These are phyloP conservation scores for Leistus spinibarbis DNA, from an alignment of 2,888 invertebrate species.

Conservation along the genomic window DNA sequence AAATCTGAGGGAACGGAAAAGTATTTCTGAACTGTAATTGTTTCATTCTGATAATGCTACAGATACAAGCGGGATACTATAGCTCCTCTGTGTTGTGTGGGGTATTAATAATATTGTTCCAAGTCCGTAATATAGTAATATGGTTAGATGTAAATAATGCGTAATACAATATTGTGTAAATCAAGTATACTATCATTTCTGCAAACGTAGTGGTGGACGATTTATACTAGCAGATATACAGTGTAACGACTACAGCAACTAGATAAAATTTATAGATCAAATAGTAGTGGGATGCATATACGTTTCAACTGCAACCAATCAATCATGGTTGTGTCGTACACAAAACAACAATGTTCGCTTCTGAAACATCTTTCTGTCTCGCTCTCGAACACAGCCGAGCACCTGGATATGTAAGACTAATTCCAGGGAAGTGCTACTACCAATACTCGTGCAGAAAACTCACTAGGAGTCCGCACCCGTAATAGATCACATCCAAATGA, in stretches of 20 bases:
- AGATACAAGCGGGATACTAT: too few relatives aligned
- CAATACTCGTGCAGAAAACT: not conserved
- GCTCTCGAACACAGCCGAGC: not conserved
- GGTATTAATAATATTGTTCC: too few relatives aligned
- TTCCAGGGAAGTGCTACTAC: not conserved
- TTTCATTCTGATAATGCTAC: too few relatives aligned
- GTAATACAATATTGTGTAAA: too few relatives aligned
- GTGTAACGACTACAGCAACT: not conserved
- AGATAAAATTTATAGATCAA: not conserved
- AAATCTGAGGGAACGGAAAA: too few relatives aligned
- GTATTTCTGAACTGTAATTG: too few relatives aligned
- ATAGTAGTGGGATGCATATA: not conserved
- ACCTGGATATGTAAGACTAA: not conserved
- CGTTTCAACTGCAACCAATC: not conserved
- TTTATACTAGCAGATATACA: not conserved
- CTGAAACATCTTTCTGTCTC: too few relatives aligned
- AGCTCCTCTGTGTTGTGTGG: too few relatives aligned
- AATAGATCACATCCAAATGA: slow-evolving; percentile 14
- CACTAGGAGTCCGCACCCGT: not conserved
- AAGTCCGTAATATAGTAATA: too few relatives aligned
- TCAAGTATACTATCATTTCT: too few relatives aligned
- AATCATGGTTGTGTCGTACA: not conserved
- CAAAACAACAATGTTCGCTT: slow-evolving; percentile 2
- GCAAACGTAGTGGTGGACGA: too few relatives aligned
- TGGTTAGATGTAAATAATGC: too few relatives aligned